Base-by-base conservation (phyloP, 1,140 invertebrate genomes). In the Thaumatotibia leucotreta region DNA sequence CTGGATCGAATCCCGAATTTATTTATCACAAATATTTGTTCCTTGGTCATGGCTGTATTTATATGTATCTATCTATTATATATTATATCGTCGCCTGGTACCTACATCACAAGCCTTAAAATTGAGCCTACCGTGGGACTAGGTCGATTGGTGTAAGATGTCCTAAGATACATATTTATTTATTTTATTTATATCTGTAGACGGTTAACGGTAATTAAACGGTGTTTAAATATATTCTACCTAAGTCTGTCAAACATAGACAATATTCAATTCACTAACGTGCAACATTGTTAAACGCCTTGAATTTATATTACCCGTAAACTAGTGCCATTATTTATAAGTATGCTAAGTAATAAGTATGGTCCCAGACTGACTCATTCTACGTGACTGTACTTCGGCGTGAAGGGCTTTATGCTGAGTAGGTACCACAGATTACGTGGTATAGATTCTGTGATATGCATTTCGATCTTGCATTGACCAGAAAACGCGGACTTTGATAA, bases 371-470 rank as follows among this genome's bases (percentile, higher is more conserved):
- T 88, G 81, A 85, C 61, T 86, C 83, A 84, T 68, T 73, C 64
- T 82, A 87, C 84, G 86, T 86, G 84, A 84, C 75, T 75, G 80
- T 86, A 84, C 76, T 82, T 66, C 65, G 70, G 70, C 4, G 52
- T 61, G 22, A 27, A 33, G 29, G 63, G 50, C 22, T 52, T 24
- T 52, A 52, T 52, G 50, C 50, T 45, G 39, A 45, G 39, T 45
- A 45, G 39, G 39, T 17, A 45, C 39, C 17, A 45, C 2, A 45
- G 39, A 45, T 5, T 45, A 45, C 39, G 6, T 45, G 6, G 6
- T 45, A 45, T 45, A 17, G 39, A 5, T 45, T 39, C 35, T 9
- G 39, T 17, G 17, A 14, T 20, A 14, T 45, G 39, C 17, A 45
- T n/a, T n/a, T n/a, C n/a, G n/a, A n/a, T n/a, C n/a, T n/a, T n/a